Base-by-base conservation (phyloP, 2,113 vertebrate genomes). In the Rostratula benghalensis region DNA sequence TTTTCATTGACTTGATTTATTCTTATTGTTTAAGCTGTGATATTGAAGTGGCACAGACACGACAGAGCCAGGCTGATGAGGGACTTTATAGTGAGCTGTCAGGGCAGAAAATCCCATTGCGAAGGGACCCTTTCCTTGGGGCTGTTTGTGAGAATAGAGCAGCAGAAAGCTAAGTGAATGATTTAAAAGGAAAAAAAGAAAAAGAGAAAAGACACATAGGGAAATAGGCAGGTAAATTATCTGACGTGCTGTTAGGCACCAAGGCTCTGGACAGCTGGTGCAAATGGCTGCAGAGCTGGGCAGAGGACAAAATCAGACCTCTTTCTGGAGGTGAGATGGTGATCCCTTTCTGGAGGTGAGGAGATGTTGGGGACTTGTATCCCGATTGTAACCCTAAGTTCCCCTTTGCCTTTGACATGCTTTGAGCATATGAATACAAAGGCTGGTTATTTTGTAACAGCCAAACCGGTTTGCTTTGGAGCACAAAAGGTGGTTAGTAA, bases 1-100 rank as follows among this genome's bases (percentile, higher is more conserved):
- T 96, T 96, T 97, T 93, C 93, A 95, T 97, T 90, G 94, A 89
- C 46, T 92, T 96, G 91, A 96, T 96, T 95, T 96, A 96, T 95
- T 96, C 84, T 59, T 89, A 65, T 96, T 96, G 92, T 96, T 95
- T 95, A 92, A 94, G 89, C 82, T 65, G 69, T 50, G 79, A 91
- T 93, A 71, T 73, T 73, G 91, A 94, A 89, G 89, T 92, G 95
- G 89, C 91, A 93, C 48, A 63, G 73, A 78, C 1, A 19, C 1
- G 10, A 28, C 67, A 70, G 91, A 84, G 83, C 89, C 77, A 51
- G 91, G 83, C 91, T 94, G 95, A 93, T 81, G 92, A 57, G 75
- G 74, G 83, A 35, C 85, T 93, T 87, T 28, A 54, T 27, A 93
- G 86, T 21, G 74, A 94, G 81, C 87, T 94, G 81, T 87, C 91